These are phyloP conservation scores for Dendrocopos noguchii DNA, from an alignment of 2,113 vertebrate species.

Conservation along the genomic window DNA sequence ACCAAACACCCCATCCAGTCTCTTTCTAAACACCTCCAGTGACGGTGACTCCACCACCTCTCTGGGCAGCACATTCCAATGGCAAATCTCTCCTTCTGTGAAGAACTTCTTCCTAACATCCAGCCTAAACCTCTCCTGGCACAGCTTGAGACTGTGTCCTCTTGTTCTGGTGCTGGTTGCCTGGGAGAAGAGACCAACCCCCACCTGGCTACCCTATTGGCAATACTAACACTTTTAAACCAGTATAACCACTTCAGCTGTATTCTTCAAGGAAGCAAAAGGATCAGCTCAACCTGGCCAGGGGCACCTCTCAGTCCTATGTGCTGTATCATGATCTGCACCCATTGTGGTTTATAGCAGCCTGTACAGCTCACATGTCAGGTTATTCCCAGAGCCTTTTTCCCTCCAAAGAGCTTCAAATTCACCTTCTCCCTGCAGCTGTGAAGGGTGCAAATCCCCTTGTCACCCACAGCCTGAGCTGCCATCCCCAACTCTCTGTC, in stretches of 20 bases:
- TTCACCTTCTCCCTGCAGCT: not conserved
- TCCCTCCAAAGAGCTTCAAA: not conserved
- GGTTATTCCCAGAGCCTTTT: not conserved
- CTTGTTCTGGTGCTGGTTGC: too few species aligned
- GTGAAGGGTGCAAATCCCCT: not conserved
- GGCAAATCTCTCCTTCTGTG: too few species aligned
- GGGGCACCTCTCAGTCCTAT: not conserved
- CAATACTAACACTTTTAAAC: not conserved
- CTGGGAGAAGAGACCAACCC: too few species aligned
- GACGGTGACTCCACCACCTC: too few species aligned
- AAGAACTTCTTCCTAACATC: too few species aligned
- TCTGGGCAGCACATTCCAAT: too few species aligned
- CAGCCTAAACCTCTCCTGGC: too few species aligned
- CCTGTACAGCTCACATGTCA: not conserved
- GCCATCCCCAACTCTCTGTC: not conserved
- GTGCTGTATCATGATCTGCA: rapidly evolving
- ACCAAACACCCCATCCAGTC: too few species aligned
- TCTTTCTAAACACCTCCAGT: too few species aligned
- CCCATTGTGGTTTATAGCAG: not conserved
- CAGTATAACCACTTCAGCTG: not conserved
- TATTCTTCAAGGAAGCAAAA: not conserved
- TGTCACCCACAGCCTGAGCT: rapidly evolving
- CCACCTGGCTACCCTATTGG: too few species aligned
- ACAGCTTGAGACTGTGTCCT: too few species aligned
- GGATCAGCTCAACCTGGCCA: not conserved